Evolutionary conservation across 2,888 invertebrate species (phyloP).

Genomic region (Stenodera caucasica): DNA sequence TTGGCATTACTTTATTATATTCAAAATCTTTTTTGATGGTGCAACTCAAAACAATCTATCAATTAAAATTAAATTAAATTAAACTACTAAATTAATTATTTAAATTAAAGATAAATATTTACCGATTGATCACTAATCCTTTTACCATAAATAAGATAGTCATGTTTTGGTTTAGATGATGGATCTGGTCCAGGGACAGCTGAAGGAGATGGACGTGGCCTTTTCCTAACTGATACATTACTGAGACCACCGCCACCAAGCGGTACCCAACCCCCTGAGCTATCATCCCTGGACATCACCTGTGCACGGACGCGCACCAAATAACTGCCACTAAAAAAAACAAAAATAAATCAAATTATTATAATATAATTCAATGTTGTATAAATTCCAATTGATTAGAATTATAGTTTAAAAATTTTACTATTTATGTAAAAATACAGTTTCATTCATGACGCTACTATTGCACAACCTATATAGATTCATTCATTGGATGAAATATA

Average conservation of each 20-base stretch:
- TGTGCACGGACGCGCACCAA: constrained; percentile 97
- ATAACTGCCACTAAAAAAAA: constrained; percentile 74
- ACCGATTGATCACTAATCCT: constrained; percentile 92
- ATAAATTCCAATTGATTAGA: not conserved
- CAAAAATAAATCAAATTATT: not conserved
- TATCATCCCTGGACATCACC: constrained; percentile 98
- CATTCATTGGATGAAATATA: not conserved
- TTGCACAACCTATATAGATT: constrained; percentile 1
- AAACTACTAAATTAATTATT: constrained; percentile 2
- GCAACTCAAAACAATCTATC: constrained; percentile 89
- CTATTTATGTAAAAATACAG: not conserved
- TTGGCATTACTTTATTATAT: constrained; percentile 97
- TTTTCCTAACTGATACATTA: constrained; percentile 86
- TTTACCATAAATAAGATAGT: constrained; percentile 92
- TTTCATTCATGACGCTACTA: constrained; percentile 1
- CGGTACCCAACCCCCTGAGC: constrained; percentile 94
- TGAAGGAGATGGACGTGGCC: constrained; percentile 58
- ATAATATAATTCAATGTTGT: not conserved
- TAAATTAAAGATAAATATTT: constrained; percentile 23
- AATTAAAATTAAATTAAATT: constrained; percentile 23
- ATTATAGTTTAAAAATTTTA: not conserved
- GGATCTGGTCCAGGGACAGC: constrained; percentile 46
- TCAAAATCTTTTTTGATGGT: constrained; percentile 94
- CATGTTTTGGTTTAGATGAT: constrained; percentile 68
- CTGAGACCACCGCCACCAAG: constrained; percentile 92